A percentile compares a stretch with the other conserved stretches of the same genome.
Conservation (phyloP, 1,140 invertebrate species). For the Ceratitis capitata region DNA sequence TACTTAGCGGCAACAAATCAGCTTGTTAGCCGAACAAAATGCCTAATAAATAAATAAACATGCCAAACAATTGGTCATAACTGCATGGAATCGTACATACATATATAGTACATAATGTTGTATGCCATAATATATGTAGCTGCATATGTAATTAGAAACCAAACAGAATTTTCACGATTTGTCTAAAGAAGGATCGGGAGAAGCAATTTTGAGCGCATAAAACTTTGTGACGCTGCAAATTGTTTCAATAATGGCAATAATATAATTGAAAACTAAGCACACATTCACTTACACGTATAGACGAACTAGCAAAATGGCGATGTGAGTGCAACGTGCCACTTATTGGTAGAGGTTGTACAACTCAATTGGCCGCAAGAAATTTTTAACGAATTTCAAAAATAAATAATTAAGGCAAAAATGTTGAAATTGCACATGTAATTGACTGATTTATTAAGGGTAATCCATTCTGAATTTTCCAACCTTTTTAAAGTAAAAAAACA, state of each 20-base stretch:
- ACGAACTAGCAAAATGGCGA: background rate
- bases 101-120: background rate
- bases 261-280: background rate
- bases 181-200: background rate
- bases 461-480: too few species aligned
- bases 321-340: background rate
- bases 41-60: conserved; percentile 32
- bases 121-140: background rate
- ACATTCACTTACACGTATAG: background rate
- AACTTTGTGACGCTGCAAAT: background rate
- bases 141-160: background rate
- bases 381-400: too few species aligned
- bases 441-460: too few species aligned
- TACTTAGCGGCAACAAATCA: conserved; percentile 29
- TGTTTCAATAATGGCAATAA: background rate
- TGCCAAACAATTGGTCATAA: conserved; percentile 18
- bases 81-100: background rate
- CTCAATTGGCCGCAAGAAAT: background rate
- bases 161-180: background rate
- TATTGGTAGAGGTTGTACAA: background rate
- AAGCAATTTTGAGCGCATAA: background rate
- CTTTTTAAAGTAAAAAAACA: too few species aligned
- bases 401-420: too few species aligned
- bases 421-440: too few species aligned
- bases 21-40: conserved; percentile 32